Evolutionary conservation across 2,888 invertebrate genomes (phyloP).

Genomic region (Cephus spinipes): DNA sequence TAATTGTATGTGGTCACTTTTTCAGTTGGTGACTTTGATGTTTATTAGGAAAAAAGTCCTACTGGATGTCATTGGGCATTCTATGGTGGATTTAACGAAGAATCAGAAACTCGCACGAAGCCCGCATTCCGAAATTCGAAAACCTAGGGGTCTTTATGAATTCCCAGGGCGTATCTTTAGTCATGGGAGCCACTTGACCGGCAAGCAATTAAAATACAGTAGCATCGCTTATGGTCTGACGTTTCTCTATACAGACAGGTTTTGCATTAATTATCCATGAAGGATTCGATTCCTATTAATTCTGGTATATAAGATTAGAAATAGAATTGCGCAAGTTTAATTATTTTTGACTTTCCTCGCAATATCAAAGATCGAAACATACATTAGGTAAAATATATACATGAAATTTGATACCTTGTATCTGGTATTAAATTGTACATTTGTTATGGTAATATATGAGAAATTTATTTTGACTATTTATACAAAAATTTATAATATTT

Average conservation of each 20-base stretch:
- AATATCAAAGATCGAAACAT: no score
- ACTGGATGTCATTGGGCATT: background rate
- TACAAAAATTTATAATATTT: background rate
- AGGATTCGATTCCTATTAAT: background rate
- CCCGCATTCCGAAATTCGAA: conserved; percentile 4
- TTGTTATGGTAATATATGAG: background rate
- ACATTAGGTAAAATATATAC: background rate
- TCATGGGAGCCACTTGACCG: conserved; percentile 3
- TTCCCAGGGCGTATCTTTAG: conserved; percentile 10
- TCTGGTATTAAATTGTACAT: background rate
- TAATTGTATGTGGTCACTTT: background rate
- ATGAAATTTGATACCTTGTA: background rate
- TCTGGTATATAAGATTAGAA: background rate
- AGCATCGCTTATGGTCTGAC: conserved; percentile 8
- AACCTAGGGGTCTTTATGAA: conserved; percentile 11
- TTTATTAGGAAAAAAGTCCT: background rate
- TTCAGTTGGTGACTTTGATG: background rate
- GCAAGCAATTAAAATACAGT: conserved; percentile 21
- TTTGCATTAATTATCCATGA: background rate
- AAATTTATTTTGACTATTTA: background rate
- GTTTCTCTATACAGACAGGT: background rate
- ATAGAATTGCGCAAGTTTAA: background rate
- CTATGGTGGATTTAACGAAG: background rate
- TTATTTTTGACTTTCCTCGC: background rate
- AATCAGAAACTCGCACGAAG: conserved; percentile 5